Evolutionary conservation across 2,797 vertebrate species (phyloP).

Genomic region (Phrynocephalus guinanensis): DNA sequence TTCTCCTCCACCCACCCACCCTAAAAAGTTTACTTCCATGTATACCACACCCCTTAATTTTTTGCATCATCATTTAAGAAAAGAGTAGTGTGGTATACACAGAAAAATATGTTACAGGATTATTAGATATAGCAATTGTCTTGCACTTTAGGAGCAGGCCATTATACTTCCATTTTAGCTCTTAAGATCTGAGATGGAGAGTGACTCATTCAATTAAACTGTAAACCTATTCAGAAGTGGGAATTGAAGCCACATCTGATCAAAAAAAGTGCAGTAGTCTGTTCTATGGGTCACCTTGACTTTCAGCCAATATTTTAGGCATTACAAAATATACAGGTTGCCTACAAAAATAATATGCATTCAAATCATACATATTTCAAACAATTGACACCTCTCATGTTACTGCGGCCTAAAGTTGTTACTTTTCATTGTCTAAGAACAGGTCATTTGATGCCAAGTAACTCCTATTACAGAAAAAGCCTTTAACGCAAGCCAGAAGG

Average conservation of each 20-base stretch:
- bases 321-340: neutral
- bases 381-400: constrained; percentile 8
- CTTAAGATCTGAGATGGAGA: neutral
- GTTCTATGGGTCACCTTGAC: neutral
- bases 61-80: no score
- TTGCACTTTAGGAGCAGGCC: neutral
- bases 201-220: neutral
- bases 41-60: no score
- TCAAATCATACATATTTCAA: constrained; percentile 14
- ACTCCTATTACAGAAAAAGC: neutral
- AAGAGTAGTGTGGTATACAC: no score
- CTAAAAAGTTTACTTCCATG: no score
- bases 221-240: neutral
- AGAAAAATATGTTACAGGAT: no score
- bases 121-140: neutral
- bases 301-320: neutral
- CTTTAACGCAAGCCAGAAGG: constrained; percentile 29
- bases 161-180: neutral
- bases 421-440: constrained; percentile 16
- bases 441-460: neutral
- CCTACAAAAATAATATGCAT: neutral
- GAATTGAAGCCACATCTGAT: neutral
- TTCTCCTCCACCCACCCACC: no score
- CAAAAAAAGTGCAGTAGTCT: no score
- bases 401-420: constrained; percentile 33